Evolutionary conservation across 2,113 vertebrate genomes (phyloP), one percentile per base, ranked within the genome.

Genomic region (Bujurquina vittata): DNA sequence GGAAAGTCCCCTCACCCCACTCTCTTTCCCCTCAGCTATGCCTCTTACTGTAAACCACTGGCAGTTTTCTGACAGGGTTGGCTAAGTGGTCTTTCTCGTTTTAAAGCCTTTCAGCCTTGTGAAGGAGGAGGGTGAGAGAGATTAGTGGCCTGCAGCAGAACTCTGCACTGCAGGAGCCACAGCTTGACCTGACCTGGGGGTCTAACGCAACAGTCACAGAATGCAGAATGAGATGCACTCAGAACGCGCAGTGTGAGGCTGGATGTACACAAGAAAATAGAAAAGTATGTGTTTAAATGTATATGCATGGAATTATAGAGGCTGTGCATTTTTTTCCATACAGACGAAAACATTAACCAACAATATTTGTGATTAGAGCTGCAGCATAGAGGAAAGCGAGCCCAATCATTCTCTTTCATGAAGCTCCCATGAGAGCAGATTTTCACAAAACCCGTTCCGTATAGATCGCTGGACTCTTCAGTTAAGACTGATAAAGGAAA

Each of bases 121-220:
- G 73, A 80, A 87, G 81, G 86, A 84, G 73, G 78, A 84, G 84
- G 86, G 69, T 84, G 20, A 86, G 79, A 40, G 80, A 82, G 87
- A 93, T 92, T 89, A 94, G 89, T 80, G 83, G 81, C 80, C 89
- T 65, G 81, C 80, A 83, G 88, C 81, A 77, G 61, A 88, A 88
- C 84, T 77, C 62, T 60, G 80, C 87, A 80, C 89, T 67, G 75
- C 79, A 79, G 84, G 89, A 91, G 87, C 33, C 80, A 69, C 75
- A 85, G 84, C 72, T 80, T 79, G 88, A 91, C 89, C 86, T 76
- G 80, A 94, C 90, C 86, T 67, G 61, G 82, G 78, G 81, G 52
- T 79, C 63, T 2, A 65, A 29, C 29, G 81, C 43, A 15, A 83
- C 59, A 20, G 29, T 77, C 61, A 60, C 81, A 37, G 83, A 89